Evolutionary conservation across 1,140 invertebrate species (phyloP).

Genomic region (Drosophila kurseongensis): DNA sequence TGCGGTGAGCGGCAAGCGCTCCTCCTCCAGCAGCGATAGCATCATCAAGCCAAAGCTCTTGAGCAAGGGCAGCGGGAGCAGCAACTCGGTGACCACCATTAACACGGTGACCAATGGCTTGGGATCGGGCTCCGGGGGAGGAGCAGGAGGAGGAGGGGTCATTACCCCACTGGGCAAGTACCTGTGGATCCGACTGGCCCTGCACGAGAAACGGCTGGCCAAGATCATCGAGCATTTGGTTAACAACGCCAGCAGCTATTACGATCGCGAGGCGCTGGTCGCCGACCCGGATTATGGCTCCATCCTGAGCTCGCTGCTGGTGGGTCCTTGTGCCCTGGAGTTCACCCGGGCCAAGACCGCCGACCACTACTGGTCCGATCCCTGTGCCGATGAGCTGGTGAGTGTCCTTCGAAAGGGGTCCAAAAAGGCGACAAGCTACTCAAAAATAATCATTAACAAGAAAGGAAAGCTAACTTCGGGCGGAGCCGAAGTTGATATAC

Average conservation of each 20-base stretch:
- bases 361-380: constrained; percentile 96
- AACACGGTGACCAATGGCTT: constrained; percentile 58
- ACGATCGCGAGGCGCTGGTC: constrained; percentile 94
- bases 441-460: too few relatives aligned
- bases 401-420: not conserved
- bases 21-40: constrained; percentile 91
- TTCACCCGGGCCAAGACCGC: constrained; percentile 95
- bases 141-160: constrained; percentile 17
- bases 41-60: constrained; percentile 88
- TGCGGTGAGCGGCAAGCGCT: constrained; percentile 88
- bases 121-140: constrained; percentile 53
- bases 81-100: constrained; percentile 85
- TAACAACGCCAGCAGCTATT: constrained; percentile 91
- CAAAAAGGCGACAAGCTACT: too few relatives aligned
- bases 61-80: constrained; percentile 86
- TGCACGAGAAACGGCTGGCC: constrained; percentile 94
- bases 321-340: constrained; percentile 96
- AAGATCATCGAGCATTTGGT: constrained; percentile 95
- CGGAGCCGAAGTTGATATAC: too few relatives aligned
- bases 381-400: constrained; percentile 95
- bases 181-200: constrained; percentile 94
- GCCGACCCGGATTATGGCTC: constrained; percentile 96
- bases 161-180: constrained; percentile 86
- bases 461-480: too few relatives aligned
- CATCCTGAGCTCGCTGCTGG: constrained; percentile 94